phyloP scores from a whole-genome alignment of 1,140 invertebrate species.

The Yoshiicerus persimilis region DNA sequence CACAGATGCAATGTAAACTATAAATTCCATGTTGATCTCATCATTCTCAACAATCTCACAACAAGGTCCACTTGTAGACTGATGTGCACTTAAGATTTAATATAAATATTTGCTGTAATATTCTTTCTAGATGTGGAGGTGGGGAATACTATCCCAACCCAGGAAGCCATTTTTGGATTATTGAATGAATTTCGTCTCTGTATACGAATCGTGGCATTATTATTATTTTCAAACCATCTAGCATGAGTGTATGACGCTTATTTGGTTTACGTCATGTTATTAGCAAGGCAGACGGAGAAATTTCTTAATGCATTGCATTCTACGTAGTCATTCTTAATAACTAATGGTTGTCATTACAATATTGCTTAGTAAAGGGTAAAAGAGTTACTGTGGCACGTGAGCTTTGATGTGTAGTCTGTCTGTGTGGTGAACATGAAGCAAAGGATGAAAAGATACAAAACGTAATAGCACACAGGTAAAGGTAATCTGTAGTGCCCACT shows the following conservation, averaged over 20 bases:
- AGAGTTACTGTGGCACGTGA: background rate
- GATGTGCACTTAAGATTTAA: background rate
- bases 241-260: no score
- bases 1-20: background rate
- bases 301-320: background rate
- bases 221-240: background rate
- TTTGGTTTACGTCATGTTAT: no score
- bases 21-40: background rate
- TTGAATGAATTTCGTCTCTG: background rate
- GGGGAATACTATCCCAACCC: no score
- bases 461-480: no score
- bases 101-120: background rate
- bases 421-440: background rate
- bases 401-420: background rate
- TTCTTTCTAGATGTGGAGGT: no score
- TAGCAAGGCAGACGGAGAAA: background rate
- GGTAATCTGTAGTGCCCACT: no score
- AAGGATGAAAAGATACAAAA: background rate
- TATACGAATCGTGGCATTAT: background rate
- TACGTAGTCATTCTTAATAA: background rate
- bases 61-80: background rate
- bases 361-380: background rate
- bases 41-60: no score
- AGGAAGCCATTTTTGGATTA: no score
- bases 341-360: background rate